Percentiles rank a stretch among this genome's conserved stretches.
phyloP scores from a whole-genome alignment of 1,140 invertebrate genomes.

The Drosophila suzukii region DNA sequence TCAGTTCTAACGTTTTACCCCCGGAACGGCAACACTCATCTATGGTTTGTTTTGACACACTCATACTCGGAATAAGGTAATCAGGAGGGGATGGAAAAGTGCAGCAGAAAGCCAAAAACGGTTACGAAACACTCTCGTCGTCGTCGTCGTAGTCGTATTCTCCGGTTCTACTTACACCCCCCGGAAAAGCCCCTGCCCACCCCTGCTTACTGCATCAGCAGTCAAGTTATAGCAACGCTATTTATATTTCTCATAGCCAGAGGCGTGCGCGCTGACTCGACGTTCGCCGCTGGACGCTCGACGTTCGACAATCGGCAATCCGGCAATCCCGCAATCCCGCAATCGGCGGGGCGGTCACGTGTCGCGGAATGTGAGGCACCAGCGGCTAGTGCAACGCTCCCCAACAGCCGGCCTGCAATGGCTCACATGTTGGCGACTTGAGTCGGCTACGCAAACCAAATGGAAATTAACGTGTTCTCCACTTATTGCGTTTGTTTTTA shows the following conservation, averaged over 20 bases:
- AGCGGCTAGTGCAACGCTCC: constrained; percentile 69
- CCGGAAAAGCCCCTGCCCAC: background rate
- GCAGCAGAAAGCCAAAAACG: constrained; percentile 40
- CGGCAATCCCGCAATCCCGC: constrained; percentile 1
- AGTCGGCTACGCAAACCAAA: constrained; percentile 56
- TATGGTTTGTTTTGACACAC: constrained; percentile 4
- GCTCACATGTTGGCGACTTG: constrained; percentile 77
- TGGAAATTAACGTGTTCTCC: constrained; percentile 68
- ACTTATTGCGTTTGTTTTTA: constrained; percentile 44
- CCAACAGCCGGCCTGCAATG: constrained; percentile 37
- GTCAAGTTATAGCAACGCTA: constrained; percentile 59
- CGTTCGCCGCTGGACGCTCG: constrained; percentile 27
- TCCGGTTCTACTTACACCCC: background rate
- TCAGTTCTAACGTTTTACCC: constrained; percentile 12
- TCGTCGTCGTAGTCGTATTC: background rate
- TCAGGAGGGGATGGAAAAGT: constrained; percentile 1
- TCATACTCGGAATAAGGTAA: constrained; percentile 11
- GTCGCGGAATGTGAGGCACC: constrained; percentile 68
- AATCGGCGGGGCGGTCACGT: constrained; percentile 55
- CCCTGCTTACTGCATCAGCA: constrained; percentile 22
- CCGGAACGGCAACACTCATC: constrained; percentile 5
- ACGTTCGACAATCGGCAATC: constrained; percentile 1
- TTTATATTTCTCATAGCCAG: constrained; percentile 74
- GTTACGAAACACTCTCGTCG: constrained; percentile 63
- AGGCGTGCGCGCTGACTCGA: constrained; percentile 47